Conservation (phyloP, 1,140 invertebrate genomes). For the Eumeta japonica region DNA sequence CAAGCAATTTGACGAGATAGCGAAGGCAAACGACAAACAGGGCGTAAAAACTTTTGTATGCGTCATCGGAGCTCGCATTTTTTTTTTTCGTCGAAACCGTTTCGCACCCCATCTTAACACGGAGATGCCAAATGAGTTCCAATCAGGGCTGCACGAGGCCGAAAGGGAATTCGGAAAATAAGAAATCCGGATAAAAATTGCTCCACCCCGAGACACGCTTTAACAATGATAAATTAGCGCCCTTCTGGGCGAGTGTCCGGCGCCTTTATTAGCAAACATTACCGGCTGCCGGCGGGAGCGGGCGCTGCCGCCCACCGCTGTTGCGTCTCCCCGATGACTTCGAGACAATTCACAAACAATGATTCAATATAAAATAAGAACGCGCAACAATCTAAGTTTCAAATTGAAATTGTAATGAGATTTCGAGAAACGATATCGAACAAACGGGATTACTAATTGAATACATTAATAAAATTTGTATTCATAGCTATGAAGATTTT, state of each 20-base stretch:
- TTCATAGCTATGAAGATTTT: too few relatives aligned
- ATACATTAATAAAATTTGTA: too few relatives aligned
- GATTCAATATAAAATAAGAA: too few relatives aligned
- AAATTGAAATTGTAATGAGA: too few relatives aligned
- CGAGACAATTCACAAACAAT: too few relatives aligned
- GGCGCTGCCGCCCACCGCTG: too few relatives aligned
- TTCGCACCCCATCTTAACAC: slow-evolving; percentile 14
- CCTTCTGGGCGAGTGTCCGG: slow-evolving; percentile 24
- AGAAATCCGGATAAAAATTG: slow-evolving; percentile 33
- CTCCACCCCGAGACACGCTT: slow-evolving; percentile 31
- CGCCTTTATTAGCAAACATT: slow-evolving; percentile 34
- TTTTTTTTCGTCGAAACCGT: slow-evolving; percentile 7
- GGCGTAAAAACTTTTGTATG: slow-evolving; percentile 1
- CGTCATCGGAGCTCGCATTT: slow-evolving; percentile 4
- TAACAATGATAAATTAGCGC: slow-evolving; percentile 42
- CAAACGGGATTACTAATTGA: too few relatives aligned
- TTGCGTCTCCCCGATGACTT: too few relatives aligned
- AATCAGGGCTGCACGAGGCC: slow-evolving; percentile 20
- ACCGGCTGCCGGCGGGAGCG: too few relatives aligned
- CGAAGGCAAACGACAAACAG: slow-evolving; percentile 11
- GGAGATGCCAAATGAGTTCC: slow-evolving; percentile 19
- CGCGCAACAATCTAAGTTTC: too few relatives aligned
- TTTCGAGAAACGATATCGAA: too few relatives aligned
- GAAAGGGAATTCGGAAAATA: slow-evolving; percentile 17
- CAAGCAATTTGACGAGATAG: slow-evolving; percentile 3